Evolutionary conservation across 2,113 vertebrate genomes (phyloP).

Genomic region (Dendropsophus ebraccatus): DNA sequence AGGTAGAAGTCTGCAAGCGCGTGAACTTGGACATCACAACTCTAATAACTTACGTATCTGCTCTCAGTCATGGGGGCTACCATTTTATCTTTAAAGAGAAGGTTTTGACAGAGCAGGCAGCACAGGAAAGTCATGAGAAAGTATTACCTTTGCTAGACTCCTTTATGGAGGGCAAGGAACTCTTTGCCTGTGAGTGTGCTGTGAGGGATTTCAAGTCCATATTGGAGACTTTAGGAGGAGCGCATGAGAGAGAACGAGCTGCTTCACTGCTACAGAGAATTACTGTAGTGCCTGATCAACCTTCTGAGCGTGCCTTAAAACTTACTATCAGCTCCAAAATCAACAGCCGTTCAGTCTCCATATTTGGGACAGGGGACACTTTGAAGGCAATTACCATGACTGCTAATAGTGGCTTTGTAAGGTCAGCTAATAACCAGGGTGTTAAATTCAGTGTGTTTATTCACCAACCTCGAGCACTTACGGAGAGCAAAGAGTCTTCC

Average conservation of each 20-base stretch:
- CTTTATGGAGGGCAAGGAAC: constrained; percentile 91
- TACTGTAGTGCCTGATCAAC: constrained; percentile 84
- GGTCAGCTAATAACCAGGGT: constrained; percentile 92
- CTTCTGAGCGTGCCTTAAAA: constrained; percentile 82
- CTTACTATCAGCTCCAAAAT: constrained; percentile 88
- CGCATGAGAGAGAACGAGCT: constrained; percentile 85
- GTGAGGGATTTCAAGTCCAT: constrained; percentile 92
- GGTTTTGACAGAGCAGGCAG: constrained; percentile 92
- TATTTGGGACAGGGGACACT: constrained; percentile 93
- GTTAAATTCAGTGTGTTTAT: constrained; percentile 94
- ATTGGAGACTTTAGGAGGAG: constrained; percentile 88
- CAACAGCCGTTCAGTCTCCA: constrained; percentile 86
- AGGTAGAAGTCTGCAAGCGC: constrained; percentile 81
- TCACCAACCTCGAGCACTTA: constrained; percentile 91
- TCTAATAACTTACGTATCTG: constrained; percentile 90
- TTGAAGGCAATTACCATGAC: constrained; percentile 93
- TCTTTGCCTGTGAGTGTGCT: constrained; percentile 90
- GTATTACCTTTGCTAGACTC: constrained; percentile 84
- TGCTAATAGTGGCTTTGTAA: constrained; percentile 92
- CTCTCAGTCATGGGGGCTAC: constrained; percentile 90
- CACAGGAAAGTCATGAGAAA: constrained; percentile 84
- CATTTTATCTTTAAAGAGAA: constrained; percentile 88
- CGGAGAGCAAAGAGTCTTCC: constrained; percentile 91
- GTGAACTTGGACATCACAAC: constrained; percentile 97
- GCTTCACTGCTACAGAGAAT: constrained; percentile 79